These are phyloP conservation scores for Holothuria scabra DNA, from an alignment of 53 echinoderm and acorn worm species.

Conservation along the genomic window DNA sequence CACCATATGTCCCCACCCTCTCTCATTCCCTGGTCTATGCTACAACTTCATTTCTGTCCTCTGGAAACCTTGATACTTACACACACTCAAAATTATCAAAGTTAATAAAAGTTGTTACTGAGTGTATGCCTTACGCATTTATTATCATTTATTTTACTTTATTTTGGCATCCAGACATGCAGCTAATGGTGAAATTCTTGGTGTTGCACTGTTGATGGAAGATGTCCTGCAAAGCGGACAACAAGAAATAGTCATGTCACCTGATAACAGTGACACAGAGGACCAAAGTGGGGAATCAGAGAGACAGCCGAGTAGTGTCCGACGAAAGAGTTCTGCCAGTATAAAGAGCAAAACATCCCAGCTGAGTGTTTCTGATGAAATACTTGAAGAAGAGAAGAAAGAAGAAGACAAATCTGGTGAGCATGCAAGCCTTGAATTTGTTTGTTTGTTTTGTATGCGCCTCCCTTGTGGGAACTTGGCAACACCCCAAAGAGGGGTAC, in stretches of 20 bases:
- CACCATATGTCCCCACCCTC: too few species aligned
- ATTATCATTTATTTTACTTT: too few species aligned
- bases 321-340: constrained; percentile 80
- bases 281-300: constrained; percentile 31
- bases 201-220: constrained; percentile 97
- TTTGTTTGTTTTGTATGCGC: too few species aligned
- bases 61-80: too few species aligned
- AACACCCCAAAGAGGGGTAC: too few species aligned
- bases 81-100: too few species aligned
- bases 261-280: constrained; percentile 81
- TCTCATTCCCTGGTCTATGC: too few species aligned
- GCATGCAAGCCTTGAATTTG: too few species aligned
- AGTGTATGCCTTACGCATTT: too few species aligned
- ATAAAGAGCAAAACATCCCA: constrained; percentile 37
- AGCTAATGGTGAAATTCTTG: constrained; percentile 94
- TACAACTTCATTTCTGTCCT: too few species aligned
- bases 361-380: constrained; percentile 41
- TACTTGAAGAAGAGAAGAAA: constrained; percentile 15
- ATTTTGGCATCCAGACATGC: constrained; percentile 68
- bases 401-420: not conserved
- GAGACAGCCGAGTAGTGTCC: constrained; percentile 49
- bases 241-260: constrained; percentile 84
- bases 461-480: too few species aligned
- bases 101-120: too few species aligned
- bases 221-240: constrained; percentile 96